Evolutionary conservation across 2,888 invertebrate species (phyloP).

Genomic region (Creontiades dilutus): DNA sequence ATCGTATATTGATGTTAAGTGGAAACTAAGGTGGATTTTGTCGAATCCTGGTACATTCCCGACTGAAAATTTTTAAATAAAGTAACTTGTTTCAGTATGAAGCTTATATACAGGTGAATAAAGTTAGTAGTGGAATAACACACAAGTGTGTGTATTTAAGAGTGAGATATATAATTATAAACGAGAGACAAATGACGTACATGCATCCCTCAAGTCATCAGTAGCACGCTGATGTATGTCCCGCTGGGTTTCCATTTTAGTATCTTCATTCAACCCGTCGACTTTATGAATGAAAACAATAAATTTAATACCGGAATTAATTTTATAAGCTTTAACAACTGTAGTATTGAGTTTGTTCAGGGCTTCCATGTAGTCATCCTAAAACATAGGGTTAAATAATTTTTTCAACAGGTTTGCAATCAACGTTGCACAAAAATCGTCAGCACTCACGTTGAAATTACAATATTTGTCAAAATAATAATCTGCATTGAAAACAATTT

Average conservation of each 20-base stretch:
- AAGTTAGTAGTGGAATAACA: no score
- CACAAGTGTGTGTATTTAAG: no score
- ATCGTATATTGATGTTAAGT: slow-evolving; percentile 99
- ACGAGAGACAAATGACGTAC: slow-evolving; percentile 19
- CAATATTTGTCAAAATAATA: no score
- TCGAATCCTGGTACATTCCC: slow-evolving; percentile 81
- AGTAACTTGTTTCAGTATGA: no score
- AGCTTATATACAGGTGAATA: no score
- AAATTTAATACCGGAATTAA: slow-evolving; percentile 97
- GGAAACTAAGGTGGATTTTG: slow-evolving; percentile 94
- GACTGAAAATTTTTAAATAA: slow-evolving; percentile 1
- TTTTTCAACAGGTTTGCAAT: no score
- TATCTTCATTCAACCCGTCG: slow-evolving; percentile 98
- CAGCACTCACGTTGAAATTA: no score
- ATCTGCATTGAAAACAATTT: no score
- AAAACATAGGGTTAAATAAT: slow-evolving; percentile 62
- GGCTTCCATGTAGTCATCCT: slow-evolving; percentile 98
- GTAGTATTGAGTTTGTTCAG: slow-evolving; percentile 94
- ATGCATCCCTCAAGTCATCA: slow-evolving; percentile 93
- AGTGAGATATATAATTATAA: background rate
- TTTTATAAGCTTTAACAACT: slow-evolving; percentile 95
- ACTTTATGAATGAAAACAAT: slow-evolving; percentile 99
- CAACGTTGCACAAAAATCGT: no score
- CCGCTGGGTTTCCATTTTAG: slow-evolving; percentile 98
- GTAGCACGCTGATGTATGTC: slow-evolving; percentile 98